Conservation (phyloP, 2,113 vertebrate genomes). For the Indicator maculatus region DNA sequence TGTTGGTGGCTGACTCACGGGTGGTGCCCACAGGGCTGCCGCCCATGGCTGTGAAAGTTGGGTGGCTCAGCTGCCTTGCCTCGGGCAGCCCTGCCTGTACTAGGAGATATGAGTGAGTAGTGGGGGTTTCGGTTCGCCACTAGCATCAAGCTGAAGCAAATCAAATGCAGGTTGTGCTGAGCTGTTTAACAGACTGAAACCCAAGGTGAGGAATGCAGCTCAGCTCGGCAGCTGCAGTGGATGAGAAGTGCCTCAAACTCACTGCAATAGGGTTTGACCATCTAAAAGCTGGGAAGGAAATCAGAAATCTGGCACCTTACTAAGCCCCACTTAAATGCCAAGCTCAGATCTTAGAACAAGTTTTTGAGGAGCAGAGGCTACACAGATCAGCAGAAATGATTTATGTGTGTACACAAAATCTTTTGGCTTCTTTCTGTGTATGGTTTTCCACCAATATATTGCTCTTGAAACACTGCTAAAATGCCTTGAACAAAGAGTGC, state of each 20-base stretch:
- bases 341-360: neutral
- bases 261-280: neutral
- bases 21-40: neutral
- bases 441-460: neutral
- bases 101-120: accelerated
- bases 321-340: neutral
- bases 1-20: neutral
- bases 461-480: neutral
- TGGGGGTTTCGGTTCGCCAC: neutral
- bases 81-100: neutral
- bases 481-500: neutral
- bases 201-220: neutral
- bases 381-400: neutral
- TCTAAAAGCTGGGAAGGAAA: neutral
- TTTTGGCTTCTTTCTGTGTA: neutral
- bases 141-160: neutral
- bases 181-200: neutral
- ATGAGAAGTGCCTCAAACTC: neutral
- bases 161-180: neutral
- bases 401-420: neutral
- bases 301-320: neutral
- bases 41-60: neutral
- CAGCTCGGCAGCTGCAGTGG: neutral
- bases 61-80: neutral
- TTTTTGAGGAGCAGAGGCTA: neutral